These are phyloP conservation scores for Sakesphorus luctuosus DNA, from an alignment of 2,113 vertebrate genomes.

Conservation along the genomic window DNA sequence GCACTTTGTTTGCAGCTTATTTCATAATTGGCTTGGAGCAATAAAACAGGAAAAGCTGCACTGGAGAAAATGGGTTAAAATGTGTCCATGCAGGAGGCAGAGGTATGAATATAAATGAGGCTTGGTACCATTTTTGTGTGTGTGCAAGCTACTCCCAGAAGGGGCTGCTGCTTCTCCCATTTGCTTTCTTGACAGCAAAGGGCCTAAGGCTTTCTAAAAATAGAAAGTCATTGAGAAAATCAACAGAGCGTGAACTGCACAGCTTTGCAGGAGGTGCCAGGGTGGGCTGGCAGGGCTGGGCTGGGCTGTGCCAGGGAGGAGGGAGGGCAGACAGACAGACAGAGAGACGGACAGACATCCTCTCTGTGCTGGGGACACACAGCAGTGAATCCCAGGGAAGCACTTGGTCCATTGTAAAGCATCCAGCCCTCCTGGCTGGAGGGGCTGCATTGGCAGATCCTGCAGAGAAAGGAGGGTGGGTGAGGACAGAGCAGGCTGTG, in stretches of 20 bases:
- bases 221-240: constrained; percentile 76
- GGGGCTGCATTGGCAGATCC: neutral
- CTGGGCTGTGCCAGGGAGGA: neutral
- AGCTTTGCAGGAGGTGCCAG: constrained; percentile 55
- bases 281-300: neutral
- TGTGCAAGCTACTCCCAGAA: constrained; percentile 55
- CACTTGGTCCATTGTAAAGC: rapidly evolving
- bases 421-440: neutral
- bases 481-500: neutral
- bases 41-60: neutral
- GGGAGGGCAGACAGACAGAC: neutral
- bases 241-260: constrained; percentile 64
- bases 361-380: neutral
- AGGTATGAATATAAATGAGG: constrained; percentile 43
- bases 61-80: constrained; percentile 53
- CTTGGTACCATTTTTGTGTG: neutral
- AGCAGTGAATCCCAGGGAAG: neutral
- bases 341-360: neutral
- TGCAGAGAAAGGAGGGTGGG: rapidly evolving
- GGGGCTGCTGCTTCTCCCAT: constrained; percentile 62
- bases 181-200: constrained; percentile 56
- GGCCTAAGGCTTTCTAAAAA: constrained; percentile 66
- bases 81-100: neutral
- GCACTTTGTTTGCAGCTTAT: neutral
- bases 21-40: neutral